Conservation (phyloP, 2,797 vertebrate genomes). For the Naso thynnoides region DNA sequence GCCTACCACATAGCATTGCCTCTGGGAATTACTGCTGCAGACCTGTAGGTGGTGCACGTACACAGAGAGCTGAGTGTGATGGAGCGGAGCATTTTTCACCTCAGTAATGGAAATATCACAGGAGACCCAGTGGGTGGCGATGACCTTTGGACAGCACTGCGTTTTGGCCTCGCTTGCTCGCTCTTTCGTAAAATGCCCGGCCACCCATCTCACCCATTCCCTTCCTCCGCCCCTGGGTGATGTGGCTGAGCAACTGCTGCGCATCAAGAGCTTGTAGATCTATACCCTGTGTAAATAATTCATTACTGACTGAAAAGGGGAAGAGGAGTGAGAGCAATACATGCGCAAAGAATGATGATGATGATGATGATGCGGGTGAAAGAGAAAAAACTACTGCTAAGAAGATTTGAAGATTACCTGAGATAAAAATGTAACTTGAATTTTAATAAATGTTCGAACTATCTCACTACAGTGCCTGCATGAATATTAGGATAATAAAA, state of each 20-base stretch:
- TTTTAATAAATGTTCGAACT: conserved; percentile 5
- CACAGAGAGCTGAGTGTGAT: conserved; percentile 61
- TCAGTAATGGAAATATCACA: conserved; percentile 86
- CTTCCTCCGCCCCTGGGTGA: conserved; percentile 67
- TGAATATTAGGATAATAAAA: neutral
- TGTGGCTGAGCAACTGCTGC: conserved; percentile 71
- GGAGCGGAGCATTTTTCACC: conserved; percentile 58
- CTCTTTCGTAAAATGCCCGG: conserved; percentile 81
- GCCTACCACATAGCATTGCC: conserved; percentile 37
- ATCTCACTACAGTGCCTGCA: neutral
- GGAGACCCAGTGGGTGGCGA: conserved; percentile 79
- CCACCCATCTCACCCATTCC: conserved; percentile 69
- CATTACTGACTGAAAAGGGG: conserved; percentile 53
- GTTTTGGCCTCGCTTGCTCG: conserved; percentile 81
- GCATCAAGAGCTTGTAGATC: conserved; percentile 79
- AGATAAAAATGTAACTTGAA: conserved; percentile 1
- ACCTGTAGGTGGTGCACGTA: conserved; percentile 74
- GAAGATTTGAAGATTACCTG: neutral
- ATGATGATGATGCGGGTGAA: conserved; percentile 8
- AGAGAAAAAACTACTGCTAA: conserved; percentile 7
- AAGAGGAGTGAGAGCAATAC: conserved; percentile 21
- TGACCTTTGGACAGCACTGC: conserved; percentile 84
- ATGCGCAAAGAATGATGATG: conserved; percentile 44
- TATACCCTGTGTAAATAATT: conserved; percentile 81
- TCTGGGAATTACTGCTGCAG: conserved; percentile 50